Base-by-base conservation (phyloP, 64 coral and sea anemone genomes). In the Porites lutea region DNA sequence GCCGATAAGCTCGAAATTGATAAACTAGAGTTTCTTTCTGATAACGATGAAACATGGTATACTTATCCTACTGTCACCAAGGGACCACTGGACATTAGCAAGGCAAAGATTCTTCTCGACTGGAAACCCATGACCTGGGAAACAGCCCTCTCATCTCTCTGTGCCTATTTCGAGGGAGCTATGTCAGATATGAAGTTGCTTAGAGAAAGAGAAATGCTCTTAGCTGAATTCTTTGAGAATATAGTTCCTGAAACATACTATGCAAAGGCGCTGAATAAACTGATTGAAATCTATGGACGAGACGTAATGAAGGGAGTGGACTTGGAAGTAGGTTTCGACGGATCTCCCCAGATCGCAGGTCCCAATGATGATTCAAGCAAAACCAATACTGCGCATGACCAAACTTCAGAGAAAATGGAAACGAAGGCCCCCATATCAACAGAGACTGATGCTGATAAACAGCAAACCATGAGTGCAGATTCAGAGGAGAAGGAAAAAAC, bases 61-160 rank as follows among this genome's bases (percentile, higher is more conserved):
- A 83, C 94, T 18, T 96, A 96, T 74, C 97, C 97, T 1, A 96
- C 97, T 4, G 94, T 91, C 54, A 86, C 94, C 7, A 91, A 94
- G 89, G 97, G 97, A 62, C 88, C 97, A 6, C 68, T 99, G 12
- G 94, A 99, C 79, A 96, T 88, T 2, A 83, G 62, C 19, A 92
- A 73, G 58, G 97, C 96, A 6, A 93, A 90, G 79, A 8, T 88
- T 22, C 67, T 99, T 8, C 80, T 99, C 3, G 89, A 65, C 16
- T 99, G 97, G 97, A 82, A 96, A 20, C 91, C 97, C 14, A 94
- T 96, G 84, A 19, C 94, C 3, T 99, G 97, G 97, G 49, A 82
- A 15, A 69, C 48, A 53, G 94, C 97, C 7, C 60, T 96, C 0
- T 52, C 77, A 13, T 76, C 82, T 2, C 69, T 96, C 6, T 90